Conservation (phyloP, 1,140 invertebrate species). For the Phymorhynchus buccinoides region DNA sequence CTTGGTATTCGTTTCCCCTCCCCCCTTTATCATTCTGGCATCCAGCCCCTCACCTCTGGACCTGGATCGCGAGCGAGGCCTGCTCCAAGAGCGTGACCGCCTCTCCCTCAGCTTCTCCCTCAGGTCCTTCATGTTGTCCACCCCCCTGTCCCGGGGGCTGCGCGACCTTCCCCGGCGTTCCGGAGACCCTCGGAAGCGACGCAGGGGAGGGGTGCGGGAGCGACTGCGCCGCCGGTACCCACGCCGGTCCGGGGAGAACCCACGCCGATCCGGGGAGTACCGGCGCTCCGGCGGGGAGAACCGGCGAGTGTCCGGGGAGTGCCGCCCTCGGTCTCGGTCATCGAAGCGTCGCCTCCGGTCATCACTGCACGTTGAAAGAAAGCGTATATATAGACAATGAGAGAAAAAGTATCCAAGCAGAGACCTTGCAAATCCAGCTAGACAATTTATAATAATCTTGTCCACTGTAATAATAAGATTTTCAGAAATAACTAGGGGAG, state of each 20-base stretch:
- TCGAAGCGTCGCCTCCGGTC: constrained; percentile 53
- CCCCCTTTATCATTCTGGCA: too few species aligned
- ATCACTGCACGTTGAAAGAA: constrained; percentile 42
- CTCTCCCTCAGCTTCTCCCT: constrained; percentile 22
- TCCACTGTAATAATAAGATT: too few species aligned
- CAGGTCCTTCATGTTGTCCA: neutral
- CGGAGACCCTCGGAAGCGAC: constrained; percentile 45
- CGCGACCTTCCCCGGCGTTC: constrained; percentile 53
- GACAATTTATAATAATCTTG: too few species aligned
- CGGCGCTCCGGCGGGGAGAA: constrained; percentile 45
- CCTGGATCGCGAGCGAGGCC: constrained; percentile 52
- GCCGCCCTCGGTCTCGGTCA: constrained; percentile 41
- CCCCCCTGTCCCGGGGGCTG: constrained; percentile 50
- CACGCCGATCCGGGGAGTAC: constrained; percentile 40
- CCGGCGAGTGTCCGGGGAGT: constrained; percentile 36
- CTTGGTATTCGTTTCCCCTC: too few species aligned
- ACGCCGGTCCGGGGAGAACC: constrained; percentile 46
- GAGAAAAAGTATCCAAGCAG: too few species aligned
- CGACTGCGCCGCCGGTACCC: constrained; percentile 45
- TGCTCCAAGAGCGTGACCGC: constrained; percentile 52
- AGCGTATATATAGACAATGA: too few species aligned
- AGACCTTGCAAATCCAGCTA: too few species aligned
- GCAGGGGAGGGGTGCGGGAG: constrained; percentile 48
- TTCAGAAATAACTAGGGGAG: too few species aligned
- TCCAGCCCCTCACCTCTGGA: constrained; percentile 58